Base-by-base conservation (phyloP, 2,113 vertebrate genomes). In the Balaeniceps rex region DNA sequence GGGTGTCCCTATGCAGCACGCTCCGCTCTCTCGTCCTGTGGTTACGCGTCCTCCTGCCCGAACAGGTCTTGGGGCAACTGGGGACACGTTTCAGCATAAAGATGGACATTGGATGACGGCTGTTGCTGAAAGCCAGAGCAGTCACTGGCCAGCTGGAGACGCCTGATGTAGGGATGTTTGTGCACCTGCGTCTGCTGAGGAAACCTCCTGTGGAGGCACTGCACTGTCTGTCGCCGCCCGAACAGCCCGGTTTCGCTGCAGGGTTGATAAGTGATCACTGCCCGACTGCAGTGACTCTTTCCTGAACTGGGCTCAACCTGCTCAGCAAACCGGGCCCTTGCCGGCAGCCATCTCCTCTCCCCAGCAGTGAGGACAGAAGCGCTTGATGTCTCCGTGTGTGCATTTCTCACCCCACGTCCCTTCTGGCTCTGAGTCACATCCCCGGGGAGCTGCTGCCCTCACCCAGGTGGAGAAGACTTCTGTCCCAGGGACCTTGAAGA, bases 1-100 rank as follows among this genome's bases (percentile, higher is more conserved):
- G 21, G 4, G 25, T 8, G 3, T n/a, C 57, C 36, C 15, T 1
- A 1, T 6, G 9, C 55, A 24, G 18, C 61, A 4, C 4, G 10
- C 6, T 36, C 42, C 0, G 4, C 36, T 19, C 28, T 63, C n/a
- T 44, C 11, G 26, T 31, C 15, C 2, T 34, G 60, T 21, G 28
- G 28, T 34, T 34, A 36, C 14, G 6, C 19, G 29, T 78, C 47
- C 19, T 55, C 25, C 63, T 25, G 44, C 72, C 69, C 13, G 0
- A 17, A 29, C 25, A 7, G 34, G 21, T 40, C 12, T 12, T 23
- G 24, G 31, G 16, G 16, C 52, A 26, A 5, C 52, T 4, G 4
- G n/a, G 57, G 54, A 21, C 44, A 4, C 1, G 24, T 58, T 65
- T 47, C 64, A 33, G 36, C 16, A 7, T 31, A 7, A 19, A 18